Evolutionary conservation across 2,113 vertebrate genomes (phyloP), one percentile per base, ranked within the genome.

Genomic region (Galeopterus variegatus): DNA sequence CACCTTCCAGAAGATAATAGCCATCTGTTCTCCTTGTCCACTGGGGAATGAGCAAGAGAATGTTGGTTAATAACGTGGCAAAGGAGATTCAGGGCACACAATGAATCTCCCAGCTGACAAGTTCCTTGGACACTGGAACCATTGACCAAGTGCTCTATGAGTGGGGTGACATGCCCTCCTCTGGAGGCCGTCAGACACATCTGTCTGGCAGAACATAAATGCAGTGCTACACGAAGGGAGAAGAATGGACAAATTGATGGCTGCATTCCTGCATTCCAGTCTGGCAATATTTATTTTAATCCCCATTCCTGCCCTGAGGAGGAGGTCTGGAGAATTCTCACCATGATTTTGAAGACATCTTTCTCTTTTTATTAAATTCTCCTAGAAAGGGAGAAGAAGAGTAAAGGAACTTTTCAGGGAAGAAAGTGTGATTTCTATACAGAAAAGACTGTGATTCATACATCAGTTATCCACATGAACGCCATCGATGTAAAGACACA

Each of bases 31-130:
- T 88, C 28, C 41, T 62, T 31, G 52, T 67, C 86, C 87, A 92
- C 65, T 81, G 80, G 76, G 83, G 48, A 92, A 69, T 65, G 82
- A 95, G 87, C 52, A 84, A 77, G 52, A 60, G 75, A 85, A 92
- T 60, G 19, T 0, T 77, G 80, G 93, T 88, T 94, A 96, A 96
- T 92, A 82, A 93, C 0, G 1, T 92, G 93, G 86, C 79, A 90
- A 90, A 94, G 52, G 70, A 86, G 77, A 94, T 88, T 89, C 80
- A 90, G 92, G 50, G 75, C 45, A 90, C 75, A 69, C 95, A 97
- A 77, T 97, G 96, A 96, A 96, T 97, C 97, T 95, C 70, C 95
- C 83, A 90, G 45, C 87, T 90, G 95, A 96, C 88, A 92, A 90
- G 82, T 60, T 93, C 72, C 41, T 76, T 56, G 87, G 87, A 97